phyloP scores from a whole-genome alignment of 2,113 vertebrate species.

The Pelodiscus sinensis region DNA sequence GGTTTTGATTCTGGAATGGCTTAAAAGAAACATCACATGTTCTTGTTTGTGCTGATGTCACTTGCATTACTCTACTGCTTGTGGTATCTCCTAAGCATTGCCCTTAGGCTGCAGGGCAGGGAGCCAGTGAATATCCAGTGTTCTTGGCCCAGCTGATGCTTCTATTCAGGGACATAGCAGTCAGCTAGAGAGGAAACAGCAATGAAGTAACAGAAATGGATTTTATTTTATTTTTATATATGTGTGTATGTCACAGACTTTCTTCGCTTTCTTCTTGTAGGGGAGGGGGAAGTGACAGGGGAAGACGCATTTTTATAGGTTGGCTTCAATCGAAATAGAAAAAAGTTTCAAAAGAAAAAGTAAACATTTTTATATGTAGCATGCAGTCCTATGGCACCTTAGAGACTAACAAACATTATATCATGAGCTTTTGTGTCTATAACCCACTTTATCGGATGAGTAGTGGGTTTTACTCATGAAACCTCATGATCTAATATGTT shows the following conservation, averaged over 20 bases:
- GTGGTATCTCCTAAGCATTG: slow-evolving; percentile 73
- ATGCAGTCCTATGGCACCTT: too few relatives aligned
- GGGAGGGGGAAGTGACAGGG: slow-evolving; percentile 36
- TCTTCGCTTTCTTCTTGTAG: background rate
- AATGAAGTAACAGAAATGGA: slow-evolving; percentile 56
- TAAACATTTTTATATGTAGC: background rate
- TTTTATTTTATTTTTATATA: slow-evolving; percentile 24
- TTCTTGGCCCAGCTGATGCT: slow-evolving; percentile 52
- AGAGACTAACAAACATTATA: too few relatives aligned
- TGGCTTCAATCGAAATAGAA: background rate
- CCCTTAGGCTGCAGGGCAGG: slow-evolving; percentile 56
- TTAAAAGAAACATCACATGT: slow-evolving; percentile 73
- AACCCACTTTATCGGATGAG: too few relatives aligned
- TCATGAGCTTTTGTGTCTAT: too few relatives aligned
- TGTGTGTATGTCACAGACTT: slow-evolving; percentile 37
- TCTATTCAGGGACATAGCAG: slow-evolving; percentile 64
- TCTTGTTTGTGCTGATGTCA: slow-evolving; percentile 75
- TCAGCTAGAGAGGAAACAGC: slow-evolving; percentile 65
- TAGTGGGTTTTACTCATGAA: too few relatives aligned
- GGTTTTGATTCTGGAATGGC: slow-evolving; percentile 66
- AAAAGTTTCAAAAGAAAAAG: background rate
- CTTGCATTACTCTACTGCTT: slow-evolving; percentile 51
- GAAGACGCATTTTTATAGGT: slow-evolving; percentile 18
- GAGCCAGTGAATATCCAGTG: slow-evolving; percentile 67
- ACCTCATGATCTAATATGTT: too few relatives aligned